Evolutionary conservation across 2,888 invertebrate species (phyloP).

Genomic region (Protophormia terraenovae): DNA sequence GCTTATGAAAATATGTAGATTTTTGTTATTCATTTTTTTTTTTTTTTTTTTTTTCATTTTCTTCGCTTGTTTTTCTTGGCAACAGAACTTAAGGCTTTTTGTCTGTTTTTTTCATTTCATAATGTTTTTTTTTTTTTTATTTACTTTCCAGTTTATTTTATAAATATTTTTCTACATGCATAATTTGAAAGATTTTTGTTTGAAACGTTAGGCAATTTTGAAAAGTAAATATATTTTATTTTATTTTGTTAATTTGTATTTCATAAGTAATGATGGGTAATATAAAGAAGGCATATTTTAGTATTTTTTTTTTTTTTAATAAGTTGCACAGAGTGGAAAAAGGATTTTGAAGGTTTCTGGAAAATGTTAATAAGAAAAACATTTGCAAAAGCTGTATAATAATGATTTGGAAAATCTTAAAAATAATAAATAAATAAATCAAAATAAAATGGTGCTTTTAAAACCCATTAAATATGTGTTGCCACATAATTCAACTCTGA

Average conservation of each 20-base stretch:
- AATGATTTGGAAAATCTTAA: no score
- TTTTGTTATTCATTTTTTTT: not conserved
- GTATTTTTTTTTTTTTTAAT: no score
- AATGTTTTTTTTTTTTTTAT: not conserved
- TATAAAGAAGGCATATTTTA: no score
- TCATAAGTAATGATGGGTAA: no score
- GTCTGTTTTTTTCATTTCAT: not conserved
- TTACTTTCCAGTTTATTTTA: not conserved
- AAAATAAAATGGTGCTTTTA: not conserved
- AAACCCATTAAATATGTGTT: not conserved
- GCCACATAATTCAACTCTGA: not conserved
- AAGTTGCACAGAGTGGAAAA: no score
- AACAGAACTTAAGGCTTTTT: not conserved
- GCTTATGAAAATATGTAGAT: not conserved
- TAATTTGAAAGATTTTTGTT: not conserved
- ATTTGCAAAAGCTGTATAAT: no score
- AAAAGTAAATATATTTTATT: not conserved
- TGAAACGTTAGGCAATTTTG: not conserved
- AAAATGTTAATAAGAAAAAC: no score
- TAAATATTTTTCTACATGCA: not conserved
- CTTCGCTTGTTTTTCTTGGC: constrained; percentile 40
- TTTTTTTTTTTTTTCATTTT: not conserved
- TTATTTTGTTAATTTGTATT: not conserved
- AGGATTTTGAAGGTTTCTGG: no score
- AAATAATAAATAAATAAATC: no score